Conservation (phyloP, 1,140 invertebrate species). For the Diorhabda elongata region DNA sequence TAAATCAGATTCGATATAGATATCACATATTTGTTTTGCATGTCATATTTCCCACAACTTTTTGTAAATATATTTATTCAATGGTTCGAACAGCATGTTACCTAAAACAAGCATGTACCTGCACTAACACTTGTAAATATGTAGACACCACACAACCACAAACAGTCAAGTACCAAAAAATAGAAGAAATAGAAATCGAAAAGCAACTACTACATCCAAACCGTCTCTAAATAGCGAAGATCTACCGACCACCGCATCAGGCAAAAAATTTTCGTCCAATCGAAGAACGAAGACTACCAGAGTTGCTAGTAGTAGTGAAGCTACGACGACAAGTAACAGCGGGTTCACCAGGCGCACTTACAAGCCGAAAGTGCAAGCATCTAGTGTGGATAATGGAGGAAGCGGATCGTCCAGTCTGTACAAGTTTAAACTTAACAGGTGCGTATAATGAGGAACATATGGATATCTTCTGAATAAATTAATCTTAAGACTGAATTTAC, state of each 20-base stretch:
- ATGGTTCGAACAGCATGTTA: slow-evolving; percentile 18
- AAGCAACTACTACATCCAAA: slow-evolving; percentile 47
- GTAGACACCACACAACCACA: slow-evolving; percentile 44
- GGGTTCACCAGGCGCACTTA: slow-evolving; percentile 54
- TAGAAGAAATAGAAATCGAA: slow-evolving; percentile 45
- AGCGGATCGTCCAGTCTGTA: slow-evolving; percentile 55
- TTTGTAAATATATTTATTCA: no score
- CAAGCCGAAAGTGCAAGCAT: slow-evolving; percentile 57
- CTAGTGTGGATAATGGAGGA: slow-evolving; percentile 51
- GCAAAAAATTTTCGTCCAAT: slow-evolving; percentile 41
- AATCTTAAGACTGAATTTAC: no score
- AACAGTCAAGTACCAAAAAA: slow-evolving; percentile 40
- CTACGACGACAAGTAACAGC: slow-evolving; percentile 47
- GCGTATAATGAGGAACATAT: slow-evolving; percentile 6
- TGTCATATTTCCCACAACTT: no score
- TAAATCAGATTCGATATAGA: no score
- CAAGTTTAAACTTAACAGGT: slow-evolving; percentile 73
- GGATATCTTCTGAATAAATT: not conserved
- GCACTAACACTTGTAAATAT: slow-evolving; percentile 48
- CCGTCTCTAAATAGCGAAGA: slow-evolving; percentile 62
- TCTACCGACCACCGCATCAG: slow-evolving; percentile 47
- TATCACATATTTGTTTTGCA: no score
- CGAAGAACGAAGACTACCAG: slow-evolving; percentile 34
- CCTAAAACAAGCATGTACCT: slow-evolving; percentile 5
- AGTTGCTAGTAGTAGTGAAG: slow-evolving; percentile 25